Evolutionary conservation across 2,888 invertebrate species (phyloP).

Genomic region (Cryptophagus acutangulus): DNA sequence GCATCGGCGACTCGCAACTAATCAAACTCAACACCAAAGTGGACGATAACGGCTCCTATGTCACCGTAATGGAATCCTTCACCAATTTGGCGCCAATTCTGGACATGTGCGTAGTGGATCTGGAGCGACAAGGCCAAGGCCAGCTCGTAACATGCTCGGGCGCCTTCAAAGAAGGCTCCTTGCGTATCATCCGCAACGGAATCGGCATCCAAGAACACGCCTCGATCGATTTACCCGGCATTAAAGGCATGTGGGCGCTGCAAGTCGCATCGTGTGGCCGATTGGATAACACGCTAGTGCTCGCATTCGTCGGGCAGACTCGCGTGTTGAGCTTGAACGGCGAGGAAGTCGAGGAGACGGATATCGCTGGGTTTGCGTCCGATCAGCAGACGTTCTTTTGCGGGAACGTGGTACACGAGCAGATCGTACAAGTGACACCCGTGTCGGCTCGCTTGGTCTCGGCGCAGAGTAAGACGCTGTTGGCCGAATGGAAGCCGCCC

Average conservation of each 20-base stretch:
- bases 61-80: constrained; percentile 92
- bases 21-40: constrained; percentile 80
- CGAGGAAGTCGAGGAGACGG: constrained; percentile 97
- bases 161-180: constrained; percentile 93
- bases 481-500: constrained; percentile 69
- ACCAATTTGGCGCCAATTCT: constrained; percentile 96
- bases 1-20: constrained; percentile 94
- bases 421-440: constrained; percentile 67
- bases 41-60: constrained; percentile 84
- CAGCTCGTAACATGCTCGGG: constrained; percentile 98
- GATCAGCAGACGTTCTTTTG: constrained; percentile 93
- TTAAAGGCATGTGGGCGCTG: constrained; percentile 98
- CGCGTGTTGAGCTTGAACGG: constrained; percentile 84
- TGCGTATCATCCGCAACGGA: constrained; percentile 95
- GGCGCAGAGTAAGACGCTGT: constrained; percentile 59
- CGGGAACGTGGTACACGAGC: constrained; percentile 80
- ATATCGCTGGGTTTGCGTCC: constrained; percentile 84
- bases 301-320: constrained; percentile 97
- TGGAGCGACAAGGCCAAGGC: constrained; percentile 95
- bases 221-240: constrained; percentile 92
- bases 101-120: constrained; percentile 96
- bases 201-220: constrained; percentile 99
- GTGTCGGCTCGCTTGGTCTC: constrained; percentile 68
- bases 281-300: constrained; percentile 81
- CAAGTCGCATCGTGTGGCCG: constrained; percentile 56